Percentiles rank a stretch among this genome's conserved stretches.
Evolutionary conservation across 1,140 invertebrate genomes (phyloP).

Genomic region (Aphis craccivora): DNA sequence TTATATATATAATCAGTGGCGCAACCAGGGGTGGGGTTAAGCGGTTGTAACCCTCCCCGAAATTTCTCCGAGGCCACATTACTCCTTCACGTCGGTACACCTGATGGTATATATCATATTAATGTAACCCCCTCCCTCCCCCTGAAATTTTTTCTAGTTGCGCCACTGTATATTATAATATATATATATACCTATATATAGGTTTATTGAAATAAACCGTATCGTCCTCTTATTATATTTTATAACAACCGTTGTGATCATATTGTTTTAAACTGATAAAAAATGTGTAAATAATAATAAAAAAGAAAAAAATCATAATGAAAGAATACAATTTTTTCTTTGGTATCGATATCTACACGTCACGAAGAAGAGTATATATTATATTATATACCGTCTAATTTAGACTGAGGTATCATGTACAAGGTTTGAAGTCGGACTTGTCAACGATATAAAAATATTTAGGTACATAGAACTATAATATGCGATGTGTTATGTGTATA

Average conservation of each 20-base stretch:
- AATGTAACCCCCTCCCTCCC: no score
- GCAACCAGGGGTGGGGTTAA: no score
- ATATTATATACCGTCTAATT: background rate
- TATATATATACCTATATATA: no score
- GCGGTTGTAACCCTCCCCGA: no score
- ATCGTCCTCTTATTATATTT: background rate
- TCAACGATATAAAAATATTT: background rate
- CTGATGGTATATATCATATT: no score
- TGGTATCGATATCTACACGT: no score
- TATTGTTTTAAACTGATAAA: background rate
- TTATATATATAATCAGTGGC: no score
- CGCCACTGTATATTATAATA: no score
- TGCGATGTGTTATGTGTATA: background rate
- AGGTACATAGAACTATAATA: background rate
- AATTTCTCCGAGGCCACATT: no score
- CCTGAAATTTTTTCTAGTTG: no score
- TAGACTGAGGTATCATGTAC: background rate
- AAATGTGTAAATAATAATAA: background rate
- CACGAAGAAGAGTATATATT: background rate
- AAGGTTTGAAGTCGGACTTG: background rate
- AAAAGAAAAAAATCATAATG: background rate
- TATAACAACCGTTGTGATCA: no score
- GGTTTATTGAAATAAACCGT: background rate
- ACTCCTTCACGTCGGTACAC: no score
- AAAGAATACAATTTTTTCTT: background rate